phyloP scores from a whole-genome alignment of 2,113 vertebrate genomes.

The Pseudorectes ferrugineus region DNA sequence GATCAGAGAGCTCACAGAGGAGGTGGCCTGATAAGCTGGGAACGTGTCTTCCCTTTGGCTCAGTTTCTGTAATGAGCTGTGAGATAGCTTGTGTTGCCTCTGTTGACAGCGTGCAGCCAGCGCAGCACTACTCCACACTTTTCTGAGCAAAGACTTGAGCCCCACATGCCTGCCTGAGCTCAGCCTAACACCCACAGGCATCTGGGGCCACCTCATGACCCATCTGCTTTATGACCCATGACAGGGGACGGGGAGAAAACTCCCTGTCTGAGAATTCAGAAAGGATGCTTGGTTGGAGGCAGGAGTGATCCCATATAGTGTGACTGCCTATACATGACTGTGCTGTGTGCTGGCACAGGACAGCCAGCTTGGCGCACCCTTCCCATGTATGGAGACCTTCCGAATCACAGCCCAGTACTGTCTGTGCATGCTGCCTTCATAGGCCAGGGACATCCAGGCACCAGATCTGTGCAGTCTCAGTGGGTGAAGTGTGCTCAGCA shows the following conservation, averaged over 20 bases:
- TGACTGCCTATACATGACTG: accelerated
- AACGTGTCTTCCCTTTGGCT: constrained; percentile 54
- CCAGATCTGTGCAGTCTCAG: background rate
- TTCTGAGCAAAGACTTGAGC: background rate
- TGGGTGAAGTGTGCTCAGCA: background rate
- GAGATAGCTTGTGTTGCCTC: background rate
- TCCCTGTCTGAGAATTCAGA: background rate
- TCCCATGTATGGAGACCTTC: accelerated
- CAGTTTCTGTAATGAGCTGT: constrained; percentile 55
- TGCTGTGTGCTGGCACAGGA: background rate
- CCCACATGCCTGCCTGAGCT: background rate
- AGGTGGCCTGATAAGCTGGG: constrained; percentile 59
- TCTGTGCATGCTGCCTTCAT: accelerated
- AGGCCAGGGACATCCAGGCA: background rate
- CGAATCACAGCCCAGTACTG: accelerated
- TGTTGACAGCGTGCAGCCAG: background rate
- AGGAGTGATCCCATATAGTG: background rate
- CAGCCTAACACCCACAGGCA: background rate
- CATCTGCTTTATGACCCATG: accelerated
- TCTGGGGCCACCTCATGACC: background rate
- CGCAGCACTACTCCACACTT: background rate
- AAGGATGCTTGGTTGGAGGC: background rate
- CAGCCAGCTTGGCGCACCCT: background rate
- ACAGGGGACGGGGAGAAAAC: background rate
- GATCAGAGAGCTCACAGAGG: constrained; percentile 65